Percentiles rank a stretch among this genome's conserved stretches.
phyloP scores from a whole-genome alignment of 1,140 invertebrate genomes.

The Leptestheria dahalacensis region DNA sequence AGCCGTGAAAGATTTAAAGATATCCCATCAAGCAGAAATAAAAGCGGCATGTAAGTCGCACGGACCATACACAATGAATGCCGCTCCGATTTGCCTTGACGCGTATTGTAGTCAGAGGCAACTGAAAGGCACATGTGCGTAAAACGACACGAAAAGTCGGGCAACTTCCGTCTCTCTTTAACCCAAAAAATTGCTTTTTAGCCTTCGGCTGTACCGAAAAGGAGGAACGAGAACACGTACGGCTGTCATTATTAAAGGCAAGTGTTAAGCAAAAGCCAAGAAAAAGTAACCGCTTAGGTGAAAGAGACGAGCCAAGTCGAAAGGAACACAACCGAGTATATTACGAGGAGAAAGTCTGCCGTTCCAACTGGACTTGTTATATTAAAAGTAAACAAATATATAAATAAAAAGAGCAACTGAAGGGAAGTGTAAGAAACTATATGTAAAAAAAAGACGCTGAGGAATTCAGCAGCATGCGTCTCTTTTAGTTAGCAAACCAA shows the following conservation, averaged over 20 bases:
- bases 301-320: too few species aligned
- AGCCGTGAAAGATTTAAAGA: too few species aligned
- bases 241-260: too few species aligned
- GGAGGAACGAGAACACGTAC: too few species aligned
- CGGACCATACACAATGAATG: background rate
- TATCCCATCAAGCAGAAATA: background rate
- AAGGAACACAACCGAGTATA: too few species aligned
- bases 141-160: background rate
- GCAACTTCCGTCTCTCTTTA: background rate
- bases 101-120: background rate
- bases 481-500: background rate
- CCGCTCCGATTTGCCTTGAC: background rate
- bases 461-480: background rate
- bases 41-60: background rate
- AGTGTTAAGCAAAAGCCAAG: too few species aligned
- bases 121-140: background rate
- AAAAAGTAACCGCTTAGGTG: too few species aligned
- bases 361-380: too few species aligned
- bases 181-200: background rate
- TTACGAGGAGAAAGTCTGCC: too few species aligned
- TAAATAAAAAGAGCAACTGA: too few species aligned
- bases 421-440: too few species aligned
- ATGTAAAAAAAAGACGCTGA: background rate
- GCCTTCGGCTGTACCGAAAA: background rate
- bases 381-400: too few species aligned